These are phyloP conservation scores for Archivesica marissinica DNA, from an alignment of 1,140 invertebrate species.

Conservation along the genomic window DNA sequence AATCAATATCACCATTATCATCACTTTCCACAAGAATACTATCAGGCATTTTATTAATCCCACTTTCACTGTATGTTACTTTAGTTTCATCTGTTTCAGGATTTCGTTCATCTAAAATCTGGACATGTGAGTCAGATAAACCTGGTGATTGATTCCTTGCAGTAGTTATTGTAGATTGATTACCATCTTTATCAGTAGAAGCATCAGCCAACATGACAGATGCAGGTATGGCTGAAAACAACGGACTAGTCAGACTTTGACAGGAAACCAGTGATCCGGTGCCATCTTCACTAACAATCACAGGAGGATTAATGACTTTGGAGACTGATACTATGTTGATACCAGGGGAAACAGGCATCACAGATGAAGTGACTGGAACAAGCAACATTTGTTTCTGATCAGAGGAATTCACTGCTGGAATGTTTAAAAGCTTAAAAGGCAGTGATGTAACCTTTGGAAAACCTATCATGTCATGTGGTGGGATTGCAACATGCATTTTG, in stretches of 20 bases:
- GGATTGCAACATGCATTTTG: background rate
- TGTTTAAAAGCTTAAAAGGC: background rate
- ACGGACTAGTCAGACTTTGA: background rate
- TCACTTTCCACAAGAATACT: constrained; percentile 7
- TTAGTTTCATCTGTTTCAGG: background rate
- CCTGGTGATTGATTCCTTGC: background rate
- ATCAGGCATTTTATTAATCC: background rate
- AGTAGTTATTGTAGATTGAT: background rate
- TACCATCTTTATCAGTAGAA: background rate
- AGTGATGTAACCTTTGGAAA: background rate
- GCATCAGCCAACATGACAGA: background rate
- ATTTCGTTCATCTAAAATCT: background rate
- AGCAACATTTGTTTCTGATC: constrained; percentile 7
- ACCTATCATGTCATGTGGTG: constrained; percentile 11
- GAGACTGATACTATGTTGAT: background rate
- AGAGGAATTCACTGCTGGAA: background rate
- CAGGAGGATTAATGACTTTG: background rate
- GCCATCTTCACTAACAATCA: background rate
- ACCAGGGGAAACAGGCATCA: background rate
- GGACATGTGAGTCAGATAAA: too few species aligned
- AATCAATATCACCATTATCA: background rate
- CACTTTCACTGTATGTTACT: background rate
- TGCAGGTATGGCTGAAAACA: background rate
- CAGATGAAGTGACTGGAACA: background rate
- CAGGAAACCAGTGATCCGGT: background rate